A percentile compares a stretch with the other conserved stretches of the same genome.
Evolutionary conservation across 2,888 invertebrate genomes (phyloP).

Genomic region (Acanthosepion lycidas): DNA sequence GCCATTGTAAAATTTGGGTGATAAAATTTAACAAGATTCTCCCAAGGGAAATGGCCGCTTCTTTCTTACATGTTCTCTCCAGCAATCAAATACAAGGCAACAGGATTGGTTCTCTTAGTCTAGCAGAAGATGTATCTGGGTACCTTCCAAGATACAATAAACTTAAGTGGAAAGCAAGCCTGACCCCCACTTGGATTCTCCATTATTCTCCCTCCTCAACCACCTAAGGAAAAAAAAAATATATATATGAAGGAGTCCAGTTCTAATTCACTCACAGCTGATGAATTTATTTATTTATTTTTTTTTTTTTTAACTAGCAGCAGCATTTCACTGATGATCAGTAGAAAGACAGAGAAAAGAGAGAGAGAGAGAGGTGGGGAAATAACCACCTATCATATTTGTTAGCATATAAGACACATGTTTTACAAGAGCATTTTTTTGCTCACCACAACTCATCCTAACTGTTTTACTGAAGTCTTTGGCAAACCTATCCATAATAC

Average conservation of each 20-base stretch:
- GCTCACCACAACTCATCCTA: no score
- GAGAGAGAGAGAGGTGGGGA: background rate
- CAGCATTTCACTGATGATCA: background rate
- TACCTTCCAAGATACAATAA: constrained; percentile 33
- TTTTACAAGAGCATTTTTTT: no score
- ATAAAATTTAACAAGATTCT: background rate
- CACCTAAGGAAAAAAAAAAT: background rate
- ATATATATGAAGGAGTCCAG: background rate
- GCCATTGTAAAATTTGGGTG: background rate
- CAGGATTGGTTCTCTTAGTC: background rate
- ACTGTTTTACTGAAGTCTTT: no score
- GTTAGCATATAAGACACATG: no score
- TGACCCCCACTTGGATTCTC: constrained; percentile 33
- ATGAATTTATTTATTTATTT: background rate
- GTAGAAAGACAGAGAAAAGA: background rate
- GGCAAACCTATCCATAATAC: no score
- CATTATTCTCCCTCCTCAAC: background rate
- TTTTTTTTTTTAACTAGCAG: background rate
- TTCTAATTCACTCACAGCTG: background rate
- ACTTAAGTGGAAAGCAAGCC: constrained; percentile 16
- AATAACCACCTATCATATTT: no score
- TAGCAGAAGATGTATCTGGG: constrained; percentile 3
- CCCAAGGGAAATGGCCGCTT: no score
- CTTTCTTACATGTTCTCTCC: background rate
- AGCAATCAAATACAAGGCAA: background rate